A percentile compares a stretch with the other conserved stretches of the same genome.
These are phyloP conservation scores for Malaclemys terrapin DNA, from an alignment of 2,113 vertebrate species.

Conservation along the genomic window DNA sequence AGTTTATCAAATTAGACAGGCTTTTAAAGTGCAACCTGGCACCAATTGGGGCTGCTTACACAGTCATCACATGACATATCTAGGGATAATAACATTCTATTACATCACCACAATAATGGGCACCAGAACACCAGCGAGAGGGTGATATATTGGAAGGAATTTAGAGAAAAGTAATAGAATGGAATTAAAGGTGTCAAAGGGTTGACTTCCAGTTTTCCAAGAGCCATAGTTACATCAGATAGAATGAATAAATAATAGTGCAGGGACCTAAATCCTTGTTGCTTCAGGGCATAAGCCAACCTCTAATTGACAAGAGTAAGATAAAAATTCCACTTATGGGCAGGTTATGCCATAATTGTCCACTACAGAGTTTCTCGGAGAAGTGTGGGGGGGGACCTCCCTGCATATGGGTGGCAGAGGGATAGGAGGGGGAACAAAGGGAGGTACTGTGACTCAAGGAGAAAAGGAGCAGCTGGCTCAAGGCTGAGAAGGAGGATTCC, in stretches of 20 bases:
- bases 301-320: neutral
- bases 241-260: conserved; percentile 2
- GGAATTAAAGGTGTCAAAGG: neutral
- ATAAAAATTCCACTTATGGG: neutral
- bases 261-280: neutral
- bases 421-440: neutral
- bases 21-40: neutral
- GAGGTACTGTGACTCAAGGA: neutral
- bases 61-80: neutral
- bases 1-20: conserved; percentile 10
- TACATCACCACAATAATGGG: neutral
- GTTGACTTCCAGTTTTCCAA: neutral
- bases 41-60: neutral
- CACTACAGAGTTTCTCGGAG: neutral
- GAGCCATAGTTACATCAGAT: neutral
- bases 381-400: neutral
- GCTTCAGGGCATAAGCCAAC: neutral
- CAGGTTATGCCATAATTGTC: neutral
- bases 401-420: neutral
- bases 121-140: neutral
- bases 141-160: neutral
- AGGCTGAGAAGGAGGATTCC: neutral
- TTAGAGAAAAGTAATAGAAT: neutral
- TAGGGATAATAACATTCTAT: neutral
- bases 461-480: neutral